A percentile compares a stretch with the other conserved stretches of the same genome.
Evolutionary conservation across 1,140 invertebrate species (phyloP).

Genomic region (Drosophila tristis): DNA sequence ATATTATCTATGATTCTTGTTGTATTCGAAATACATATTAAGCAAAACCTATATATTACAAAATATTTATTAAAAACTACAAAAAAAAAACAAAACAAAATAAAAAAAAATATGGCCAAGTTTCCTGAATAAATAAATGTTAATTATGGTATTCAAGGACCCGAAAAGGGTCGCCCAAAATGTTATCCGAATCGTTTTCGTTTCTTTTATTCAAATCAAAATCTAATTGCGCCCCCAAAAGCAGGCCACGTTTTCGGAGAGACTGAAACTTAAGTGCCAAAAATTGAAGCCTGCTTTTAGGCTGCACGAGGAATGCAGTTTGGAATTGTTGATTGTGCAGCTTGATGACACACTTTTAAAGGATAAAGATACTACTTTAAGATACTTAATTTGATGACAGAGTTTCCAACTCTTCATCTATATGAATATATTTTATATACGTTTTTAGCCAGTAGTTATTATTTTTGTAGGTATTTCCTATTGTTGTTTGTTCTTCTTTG

Average conservation of each 20-base stretch:
- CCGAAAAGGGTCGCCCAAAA: constrained; percentile 20
- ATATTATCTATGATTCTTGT: constrained; percentile 50
- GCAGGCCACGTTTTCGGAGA: constrained; percentile 17
- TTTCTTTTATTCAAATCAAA: background rate
- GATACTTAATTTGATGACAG: too few relatives aligned
- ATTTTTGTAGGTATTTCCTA: too few relatives aligned
- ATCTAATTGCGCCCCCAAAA: constrained; percentile 18
- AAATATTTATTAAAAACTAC: constrained; percentile 49
- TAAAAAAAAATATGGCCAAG: constrained; percentile 43
- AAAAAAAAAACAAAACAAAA: constrained; percentile 16
- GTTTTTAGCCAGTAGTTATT: too few relatives aligned
- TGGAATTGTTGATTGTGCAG: background rate
- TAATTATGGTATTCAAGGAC: constrained; percentile 47
- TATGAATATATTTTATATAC: too few relatives aligned
- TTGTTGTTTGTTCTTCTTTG: too few relatives aligned
- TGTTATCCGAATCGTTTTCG: background rate
- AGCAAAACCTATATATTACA: constrained; percentile 41
- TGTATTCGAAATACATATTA: constrained; percentile 59
- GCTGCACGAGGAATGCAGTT: background rate
- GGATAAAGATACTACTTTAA: background rate
- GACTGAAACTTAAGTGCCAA: accelerated
- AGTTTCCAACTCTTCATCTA: too few relatives aligned
- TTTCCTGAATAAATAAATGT: constrained; percentile 70
- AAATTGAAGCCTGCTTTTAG: constrained; percentile 47
- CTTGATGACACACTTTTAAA: too few relatives aligned